Evolutionary conservation across 2,113 vertebrate genomes (phyloP).

Genomic region (Addax nasomaculatus): DNA sequence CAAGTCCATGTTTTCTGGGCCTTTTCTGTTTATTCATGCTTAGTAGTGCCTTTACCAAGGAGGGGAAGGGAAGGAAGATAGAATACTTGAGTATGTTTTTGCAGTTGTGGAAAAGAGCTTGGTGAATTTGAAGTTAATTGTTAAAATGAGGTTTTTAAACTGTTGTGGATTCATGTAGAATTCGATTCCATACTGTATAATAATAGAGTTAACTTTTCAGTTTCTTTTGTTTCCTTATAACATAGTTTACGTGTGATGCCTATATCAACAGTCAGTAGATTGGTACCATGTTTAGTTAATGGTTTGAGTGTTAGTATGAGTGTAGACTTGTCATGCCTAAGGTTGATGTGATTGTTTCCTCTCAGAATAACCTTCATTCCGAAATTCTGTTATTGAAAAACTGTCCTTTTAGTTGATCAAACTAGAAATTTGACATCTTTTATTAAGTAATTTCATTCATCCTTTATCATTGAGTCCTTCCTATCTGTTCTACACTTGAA

Average conservation of each 20-base stretch:
- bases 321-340: neutral
- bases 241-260: neutral
- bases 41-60: neutral
- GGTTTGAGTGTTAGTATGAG: neutral
- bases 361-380: neutral
- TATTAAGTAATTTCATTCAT: neutral
- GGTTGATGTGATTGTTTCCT: neutral
- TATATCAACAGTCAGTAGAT: slow-evolving; percentile 1
- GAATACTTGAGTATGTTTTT: neutral
- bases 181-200: neutral
- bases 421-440: slow-evolving; percentile 22
- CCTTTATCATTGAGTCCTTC: neutral
- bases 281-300: neutral
- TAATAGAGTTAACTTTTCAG: neutral
- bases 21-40: slow-evolving; percentile 4
- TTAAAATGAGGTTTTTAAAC: slow-evolving; percentile 24
- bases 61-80: neutral
- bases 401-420: neutral
- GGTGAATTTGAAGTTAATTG: slow-evolving; percentile 22
- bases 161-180: neutral
- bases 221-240: slow-evolving; percentile 1
- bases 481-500: neutral
- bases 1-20: neutral
- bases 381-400: slow-evolving; percentile 8
- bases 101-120: neutral